Evolutionary conservation across 2,113 vertebrate species (phyloP).

Genomic region (Lycocorax pyrrhopterus): DNA sequence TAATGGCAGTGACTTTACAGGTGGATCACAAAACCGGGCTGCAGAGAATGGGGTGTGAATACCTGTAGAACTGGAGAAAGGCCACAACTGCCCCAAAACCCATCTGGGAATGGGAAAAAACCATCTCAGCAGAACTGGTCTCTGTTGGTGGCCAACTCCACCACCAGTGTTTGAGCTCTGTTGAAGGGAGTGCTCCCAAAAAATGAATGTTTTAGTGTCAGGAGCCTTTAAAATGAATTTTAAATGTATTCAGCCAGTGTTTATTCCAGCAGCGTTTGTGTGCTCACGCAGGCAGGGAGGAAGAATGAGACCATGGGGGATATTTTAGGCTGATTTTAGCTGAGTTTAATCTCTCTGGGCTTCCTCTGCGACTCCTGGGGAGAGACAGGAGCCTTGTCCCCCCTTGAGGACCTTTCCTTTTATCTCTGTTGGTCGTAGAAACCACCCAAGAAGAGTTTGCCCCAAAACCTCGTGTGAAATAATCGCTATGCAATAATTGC

Average conservation of each 20-base stretch:
- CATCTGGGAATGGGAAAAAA: not conserved
- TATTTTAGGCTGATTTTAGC: not conserved
- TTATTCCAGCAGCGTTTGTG: slow-evolving; percentile 4
- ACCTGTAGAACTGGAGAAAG: not conserved
- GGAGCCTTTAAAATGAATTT: not conserved
- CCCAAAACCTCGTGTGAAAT: not conserved
- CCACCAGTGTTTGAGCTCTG: not conserved
- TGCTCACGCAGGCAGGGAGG: not conserved
- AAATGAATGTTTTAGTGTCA: not conserved
- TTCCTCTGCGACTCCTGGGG: not conserved
- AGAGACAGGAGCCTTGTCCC: not conserved
- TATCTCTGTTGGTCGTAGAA: not conserved
- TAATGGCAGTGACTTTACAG: not conserved
- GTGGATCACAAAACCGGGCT: not conserved
- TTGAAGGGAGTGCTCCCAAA: not conserved
- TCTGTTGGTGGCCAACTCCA: not conserved
- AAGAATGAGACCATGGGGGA: not conserved
- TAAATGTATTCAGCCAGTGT: not conserved
- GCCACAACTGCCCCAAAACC: not conserved
- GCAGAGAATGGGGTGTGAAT: not conserved
- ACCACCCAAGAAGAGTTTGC: not conserved
- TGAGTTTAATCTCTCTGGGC: not conserved
- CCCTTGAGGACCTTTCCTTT: not conserved
- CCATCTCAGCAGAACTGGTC: accelerated
- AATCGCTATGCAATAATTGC: not conserved